Evolutionary conservation across 2,888 invertebrate genomes (phyloP).

Genomic region (Chouioia cunea): DNA sequence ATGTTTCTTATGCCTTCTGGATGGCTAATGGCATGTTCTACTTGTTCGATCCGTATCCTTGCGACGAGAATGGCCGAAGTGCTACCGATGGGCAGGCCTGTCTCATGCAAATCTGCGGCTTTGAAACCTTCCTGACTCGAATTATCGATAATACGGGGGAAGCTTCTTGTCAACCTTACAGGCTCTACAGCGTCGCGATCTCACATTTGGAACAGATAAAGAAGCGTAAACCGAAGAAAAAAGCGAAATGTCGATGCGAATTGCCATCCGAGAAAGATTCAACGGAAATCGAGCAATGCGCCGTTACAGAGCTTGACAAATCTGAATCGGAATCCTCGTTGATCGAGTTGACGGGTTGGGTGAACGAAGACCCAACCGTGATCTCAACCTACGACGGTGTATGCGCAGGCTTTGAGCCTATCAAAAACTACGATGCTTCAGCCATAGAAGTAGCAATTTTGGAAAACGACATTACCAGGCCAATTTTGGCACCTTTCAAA

Average conservation of each 20-base stretch:
- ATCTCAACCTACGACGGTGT: conserved; percentile 48
- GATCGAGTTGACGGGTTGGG: conserved; percentile 59
- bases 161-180: conserved; percentile 51
- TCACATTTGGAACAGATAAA: conserved; percentile 56
- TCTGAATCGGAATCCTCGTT: conserved; percentile 50
- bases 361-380: conserved; percentile 45
- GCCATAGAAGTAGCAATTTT: conserved; percentile 58
- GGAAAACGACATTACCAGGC: conserved; percentile 59
- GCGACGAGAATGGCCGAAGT: conserved; percentile 56
- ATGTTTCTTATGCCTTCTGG: conserved; percentile 62
- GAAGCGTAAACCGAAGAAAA: conserved; percentile 20
- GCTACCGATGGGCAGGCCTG: conserved; percentile 53
- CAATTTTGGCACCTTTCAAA: conserved; percentile 54
- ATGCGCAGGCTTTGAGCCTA: conserved; percentile 53
- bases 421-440: conserved; percentile 58
- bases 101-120: conserved; percentile 55
- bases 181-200: conserved; percentile 58
- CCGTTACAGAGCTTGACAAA: conserved; percentile 11
- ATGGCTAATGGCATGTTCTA: conserved; percentile 53
- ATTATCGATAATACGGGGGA: conserved; percentile 55
- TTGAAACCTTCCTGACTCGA: conserved; percentile 52
- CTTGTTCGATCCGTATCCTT: conserved; percentile 62
- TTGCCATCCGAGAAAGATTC: conserved; percentile 13
- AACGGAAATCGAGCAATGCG: conserved; percentile 1
- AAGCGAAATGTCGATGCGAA: conserved; percentile 5